phyloP scores from a whole-genome alignment of 1,140 invertebrate species.

The Drosophila pseudoobscura region DNA sequence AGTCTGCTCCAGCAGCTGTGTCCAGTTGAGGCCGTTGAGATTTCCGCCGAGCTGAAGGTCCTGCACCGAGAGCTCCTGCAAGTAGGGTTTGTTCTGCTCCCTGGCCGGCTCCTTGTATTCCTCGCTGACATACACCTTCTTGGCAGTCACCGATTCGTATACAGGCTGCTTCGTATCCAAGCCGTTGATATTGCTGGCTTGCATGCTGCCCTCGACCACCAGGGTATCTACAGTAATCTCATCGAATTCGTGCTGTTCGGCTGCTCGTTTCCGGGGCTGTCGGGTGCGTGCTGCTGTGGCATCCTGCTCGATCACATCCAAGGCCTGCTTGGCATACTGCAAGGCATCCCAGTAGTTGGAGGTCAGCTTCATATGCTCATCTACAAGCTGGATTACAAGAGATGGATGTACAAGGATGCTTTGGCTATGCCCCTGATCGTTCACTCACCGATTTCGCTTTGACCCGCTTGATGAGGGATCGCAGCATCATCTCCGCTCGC shows the following conservation, averaged over 20 bases:
- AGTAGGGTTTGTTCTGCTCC: background rate
- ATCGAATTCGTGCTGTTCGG: slow-evolving; percentile 47
- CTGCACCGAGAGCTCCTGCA: slow-evolving; percentile 36
- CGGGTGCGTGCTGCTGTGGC: background rate
- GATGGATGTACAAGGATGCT: background rate
- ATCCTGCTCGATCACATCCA: slow-evolving; percentile 57
- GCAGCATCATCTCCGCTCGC: background rate
- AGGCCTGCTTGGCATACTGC: slow-evolving; percentile 59
- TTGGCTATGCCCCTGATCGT: background rate
- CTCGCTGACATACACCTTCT: slow-evolving; percentile 58
- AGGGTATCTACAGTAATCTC: slow-evolving; percentile 61
- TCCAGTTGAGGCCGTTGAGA: slow-evolving; percentile 62
- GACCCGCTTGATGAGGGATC: slow-evolving; percentile 47
- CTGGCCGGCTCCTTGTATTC: slow-evolving; percentile 32
- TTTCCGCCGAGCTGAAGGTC: slow-evolving; percentile 57
- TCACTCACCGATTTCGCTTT: slow-evolving; percentile 58
- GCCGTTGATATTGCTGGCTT: slow-evolving; percentile 59
- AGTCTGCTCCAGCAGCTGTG: slow-evolving; percentile 50
- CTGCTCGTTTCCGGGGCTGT: slow-evolving; percentile 33
- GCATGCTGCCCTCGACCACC: slow-evolving; percentile 46
- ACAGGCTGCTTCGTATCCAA: slow-evolving; percentile 42
- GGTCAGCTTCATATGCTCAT: slow-evolving; percentile 41
- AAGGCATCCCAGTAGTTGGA: slow-evolving; percentile 74
- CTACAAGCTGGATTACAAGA: slow-evolving; percentile 35
- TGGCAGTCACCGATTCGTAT: slow-evolving; percentile 54